These are phyloP conservation scores for Poecile montanus DNA, from an alignment of 2,797 vertebrate species.

Conservation along the genomic window DNA sequence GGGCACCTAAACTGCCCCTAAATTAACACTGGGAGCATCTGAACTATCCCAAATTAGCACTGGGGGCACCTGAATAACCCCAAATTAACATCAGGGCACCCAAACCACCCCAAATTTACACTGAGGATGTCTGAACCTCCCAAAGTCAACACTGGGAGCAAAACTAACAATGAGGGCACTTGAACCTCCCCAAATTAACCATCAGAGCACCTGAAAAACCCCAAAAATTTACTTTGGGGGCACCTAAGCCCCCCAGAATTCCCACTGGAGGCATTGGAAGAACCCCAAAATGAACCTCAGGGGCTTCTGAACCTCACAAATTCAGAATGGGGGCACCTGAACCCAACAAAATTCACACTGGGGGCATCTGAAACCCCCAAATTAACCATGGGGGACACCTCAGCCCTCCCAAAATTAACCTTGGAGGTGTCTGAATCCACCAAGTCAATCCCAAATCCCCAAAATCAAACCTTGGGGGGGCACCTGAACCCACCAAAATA, in stretches of 20 bases:
- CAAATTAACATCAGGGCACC: rapidly evolving
- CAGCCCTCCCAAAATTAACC: not conserved
- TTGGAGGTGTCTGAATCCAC: no score
- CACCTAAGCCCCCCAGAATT: not conserved
- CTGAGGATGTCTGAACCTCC: not conserved
- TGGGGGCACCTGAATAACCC: rapidly evolving
- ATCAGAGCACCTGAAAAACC: no score
- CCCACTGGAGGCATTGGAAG: not conserved
- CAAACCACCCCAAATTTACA: not conserved
- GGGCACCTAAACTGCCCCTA: not conserved
- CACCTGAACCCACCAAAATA: not conserved
- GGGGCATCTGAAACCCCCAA: not conserved
- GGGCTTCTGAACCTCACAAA: not conserved
- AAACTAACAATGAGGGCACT: not conserved
- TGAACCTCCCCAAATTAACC: not conserved
- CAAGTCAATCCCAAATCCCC: not conserved
- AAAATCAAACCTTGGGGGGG: not conserved
- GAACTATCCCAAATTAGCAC: not conserved
- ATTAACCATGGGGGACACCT: not conserved
- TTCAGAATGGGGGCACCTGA: not conserved
- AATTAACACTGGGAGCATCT: not conserved
- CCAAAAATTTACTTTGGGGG: not conserved
- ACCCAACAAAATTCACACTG: not conserved
- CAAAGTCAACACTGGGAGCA: not conserved
- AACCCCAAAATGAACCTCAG: not conserved